Base-by-base conservation (phyloP, 2,888 invertebrate species). In the Electrophaes corylata region DNA sequence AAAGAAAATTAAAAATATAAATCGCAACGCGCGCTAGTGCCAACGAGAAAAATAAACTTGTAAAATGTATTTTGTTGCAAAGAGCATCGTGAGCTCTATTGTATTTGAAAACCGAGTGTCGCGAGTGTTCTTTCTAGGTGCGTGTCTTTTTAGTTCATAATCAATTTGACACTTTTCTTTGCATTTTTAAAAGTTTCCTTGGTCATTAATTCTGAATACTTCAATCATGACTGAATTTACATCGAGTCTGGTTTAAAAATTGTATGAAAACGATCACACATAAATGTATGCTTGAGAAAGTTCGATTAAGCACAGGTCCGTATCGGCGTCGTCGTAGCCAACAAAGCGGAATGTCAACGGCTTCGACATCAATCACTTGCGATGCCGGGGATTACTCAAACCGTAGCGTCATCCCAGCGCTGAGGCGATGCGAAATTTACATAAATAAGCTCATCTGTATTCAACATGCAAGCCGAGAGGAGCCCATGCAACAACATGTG, bases 381-480 rank as follows among this genome's bases (percentile, higher is more conserved):
- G 83, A 81, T 80, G 81, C 75, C 72, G 67, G 79, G 84, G 84
- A 86, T 87, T 87, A 85, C 81, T 77, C 74, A 76, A 78, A 76
- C 81, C 70, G 76, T 76, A 73, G 83, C 83, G 82, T 84, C 86
- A 84, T 80, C 76, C 81, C 67, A 73, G 72, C 77, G 73, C 69
- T 73, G 76, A 78, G 78, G 83, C 83, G 78, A 80, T 78, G 77
- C 72, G 75, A 82, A 29, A 88, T 88, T 87, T 87, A 86, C 88
- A 88, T 88, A 88, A 88, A 87, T 87, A 88, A 87, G 83, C 88
- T 87, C 88, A 88, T 88, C 85, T 88, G 86, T 88, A 88, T 88
- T 88, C 88, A 83, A 80, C 83, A 81, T 87, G 86, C 86, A 84
- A 74, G 77, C 78, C 64, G 75, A 74, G 80, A 80, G 81, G 72